Evolutionary conservation across 2,888 invertebrate species (phyloP).

Genomic region (Geophilus truncorum): DNA sequence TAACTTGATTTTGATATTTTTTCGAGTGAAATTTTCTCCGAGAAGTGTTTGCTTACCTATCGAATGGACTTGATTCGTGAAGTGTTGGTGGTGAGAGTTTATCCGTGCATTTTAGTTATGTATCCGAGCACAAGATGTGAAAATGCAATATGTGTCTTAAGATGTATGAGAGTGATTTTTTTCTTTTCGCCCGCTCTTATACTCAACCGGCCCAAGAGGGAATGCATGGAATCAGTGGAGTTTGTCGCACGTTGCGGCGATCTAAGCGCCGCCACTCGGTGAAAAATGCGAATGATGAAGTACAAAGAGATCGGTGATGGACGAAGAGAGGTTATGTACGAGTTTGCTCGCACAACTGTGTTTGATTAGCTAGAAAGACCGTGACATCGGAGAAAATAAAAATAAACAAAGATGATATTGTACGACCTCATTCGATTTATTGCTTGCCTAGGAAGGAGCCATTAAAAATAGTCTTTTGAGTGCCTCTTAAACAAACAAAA

Average conservation of each 20-base stretch:
- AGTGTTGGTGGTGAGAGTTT: not conserved
- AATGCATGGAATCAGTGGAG: not conserved
- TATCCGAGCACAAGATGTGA: not conserved
- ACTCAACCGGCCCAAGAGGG: not conserved
- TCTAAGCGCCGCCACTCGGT: not conserved
- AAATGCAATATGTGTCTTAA: not conserved
- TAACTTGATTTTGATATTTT: not conserved
- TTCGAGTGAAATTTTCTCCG: not conserved
- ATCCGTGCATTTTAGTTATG: not conserved
- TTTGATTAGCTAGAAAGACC: not conserved
- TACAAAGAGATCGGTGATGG: constrained; percentile 6
- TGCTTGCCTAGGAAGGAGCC: not conserved
- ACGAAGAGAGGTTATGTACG: not conserved
- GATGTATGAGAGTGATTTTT: not conserved
- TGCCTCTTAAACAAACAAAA: too few species aligned
- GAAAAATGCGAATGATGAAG: not conserved
- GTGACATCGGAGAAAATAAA: not conserved
- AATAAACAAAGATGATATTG: constrained; percentile 14
- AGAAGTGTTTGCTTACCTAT: not conserved
- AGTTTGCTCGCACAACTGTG: not conserved
- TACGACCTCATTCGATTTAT: not conserved
- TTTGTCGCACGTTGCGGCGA: not conserved
- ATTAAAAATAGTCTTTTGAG: not conserved
- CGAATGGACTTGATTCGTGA: too few species aligned
- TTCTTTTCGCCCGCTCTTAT: constrained; percentile 8